Percentiles rank a stretch among this genome's conserved stretches.
phyloP scores from a whole-genome alignment of 2,113 vertebrate genomes.

The Promerops cafer region DNA sequence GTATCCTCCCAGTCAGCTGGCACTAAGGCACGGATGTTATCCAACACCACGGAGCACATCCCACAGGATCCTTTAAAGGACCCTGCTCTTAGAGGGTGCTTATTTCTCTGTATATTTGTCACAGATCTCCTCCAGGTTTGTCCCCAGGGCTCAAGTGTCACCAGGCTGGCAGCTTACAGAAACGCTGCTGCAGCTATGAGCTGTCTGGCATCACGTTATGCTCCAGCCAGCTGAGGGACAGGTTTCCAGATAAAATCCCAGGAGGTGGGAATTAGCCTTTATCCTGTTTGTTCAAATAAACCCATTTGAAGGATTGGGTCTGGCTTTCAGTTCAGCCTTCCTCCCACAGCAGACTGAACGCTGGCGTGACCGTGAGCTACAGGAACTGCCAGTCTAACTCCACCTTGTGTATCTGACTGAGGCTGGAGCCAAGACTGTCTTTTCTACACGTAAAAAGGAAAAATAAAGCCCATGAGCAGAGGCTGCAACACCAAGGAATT shows the following conservation, averaged over 20 bases:
- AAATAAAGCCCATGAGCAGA: background rate
- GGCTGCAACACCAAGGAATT: rapidly evolving
- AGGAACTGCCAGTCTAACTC: background rate
- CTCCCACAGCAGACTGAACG: background rate
- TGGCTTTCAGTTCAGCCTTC: background rate
- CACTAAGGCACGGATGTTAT: background rate
- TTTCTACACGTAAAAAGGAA: background rate
- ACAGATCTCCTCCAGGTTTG: background rate
- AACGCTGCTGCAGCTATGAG: background rate
- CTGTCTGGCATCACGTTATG: background rate
- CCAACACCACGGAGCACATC: background rate
- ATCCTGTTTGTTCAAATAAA: background rate
- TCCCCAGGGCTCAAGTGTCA: background rate
- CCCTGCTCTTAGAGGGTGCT: background rate
- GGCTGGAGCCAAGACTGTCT: background rate
- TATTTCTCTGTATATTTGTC: background rate
- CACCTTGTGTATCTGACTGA: rapidly evolving
- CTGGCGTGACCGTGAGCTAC: rapidly evolving
- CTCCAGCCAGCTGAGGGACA: background rate
- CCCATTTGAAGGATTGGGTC: background rate
- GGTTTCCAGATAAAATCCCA: background rate
- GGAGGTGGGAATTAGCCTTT: background rate
- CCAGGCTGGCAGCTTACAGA: background rate
- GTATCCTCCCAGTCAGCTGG: background rate
- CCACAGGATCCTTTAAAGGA: background rate